Conservation (phyloP, 2,113 vertebrate genomes). For the Daboia siamensis region DNA sequence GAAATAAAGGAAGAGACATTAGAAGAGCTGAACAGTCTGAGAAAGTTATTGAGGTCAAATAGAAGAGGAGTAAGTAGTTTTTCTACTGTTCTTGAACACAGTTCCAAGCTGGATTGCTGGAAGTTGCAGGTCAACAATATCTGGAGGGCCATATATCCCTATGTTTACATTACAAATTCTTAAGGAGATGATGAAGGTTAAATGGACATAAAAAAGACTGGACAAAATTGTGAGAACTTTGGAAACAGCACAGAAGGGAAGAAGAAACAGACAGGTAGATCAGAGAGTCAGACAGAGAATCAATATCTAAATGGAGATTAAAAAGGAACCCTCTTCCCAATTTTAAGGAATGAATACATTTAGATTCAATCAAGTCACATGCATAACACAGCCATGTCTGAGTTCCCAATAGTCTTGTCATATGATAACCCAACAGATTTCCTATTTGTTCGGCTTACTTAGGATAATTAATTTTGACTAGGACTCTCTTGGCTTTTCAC, state of each 20-base stretch:
- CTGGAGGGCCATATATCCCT: not conserved
- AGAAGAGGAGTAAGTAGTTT: not conserved
- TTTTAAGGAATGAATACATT: not conserved
- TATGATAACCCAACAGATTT: not conserved
- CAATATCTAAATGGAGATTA: not conserved
- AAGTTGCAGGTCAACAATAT: not conserved
- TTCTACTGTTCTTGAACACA: not conserved
- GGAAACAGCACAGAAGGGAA: not conserved
- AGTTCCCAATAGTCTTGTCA: not conserved
- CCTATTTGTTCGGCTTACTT: not conserved
- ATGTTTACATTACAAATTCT: not conserved
- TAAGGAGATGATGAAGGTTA: not conserved
- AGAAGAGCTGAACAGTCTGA: not conserved
- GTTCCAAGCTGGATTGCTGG: not conserved
- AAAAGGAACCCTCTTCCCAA: not conserved
- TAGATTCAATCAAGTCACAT: not conserved
- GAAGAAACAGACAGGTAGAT: not conserved
- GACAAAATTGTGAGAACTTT: not conserved
- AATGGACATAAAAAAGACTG: not conserved
- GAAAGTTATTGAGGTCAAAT: not conserved
- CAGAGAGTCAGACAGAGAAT: no score
- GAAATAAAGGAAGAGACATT: not conserved
- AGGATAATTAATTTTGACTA: not conserved
- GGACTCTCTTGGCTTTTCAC: not conserved
- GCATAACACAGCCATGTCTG: not conserved